Evolutionary conservation across 1,140 invertebrate genomes (phyloP).

Genomic region (Gyrodactylus bullatarudis): DNA sequence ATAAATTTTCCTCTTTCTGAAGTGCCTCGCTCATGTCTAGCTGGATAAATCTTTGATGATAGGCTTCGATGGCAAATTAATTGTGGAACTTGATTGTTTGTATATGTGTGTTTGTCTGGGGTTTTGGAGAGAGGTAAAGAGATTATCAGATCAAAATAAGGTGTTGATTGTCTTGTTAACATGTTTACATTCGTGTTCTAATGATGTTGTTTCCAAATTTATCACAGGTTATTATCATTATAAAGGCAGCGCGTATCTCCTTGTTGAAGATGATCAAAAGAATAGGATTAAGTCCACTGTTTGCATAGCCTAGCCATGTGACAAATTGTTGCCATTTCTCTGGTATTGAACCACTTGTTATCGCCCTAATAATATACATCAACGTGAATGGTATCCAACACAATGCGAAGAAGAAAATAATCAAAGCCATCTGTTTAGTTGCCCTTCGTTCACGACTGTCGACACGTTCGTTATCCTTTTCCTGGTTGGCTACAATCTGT

Average conservation of each 20-base stretch:
- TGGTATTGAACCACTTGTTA: neutral
- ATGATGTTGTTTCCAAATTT: neutral
- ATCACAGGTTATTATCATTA: neutral
- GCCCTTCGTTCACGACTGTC: slow-evolving; percentile 10
- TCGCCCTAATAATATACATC: slow-evolving; percentile 6
- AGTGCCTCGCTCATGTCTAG: too few species aligned
- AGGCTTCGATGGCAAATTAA: too few species aligned
- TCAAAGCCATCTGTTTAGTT: slow-evolving; percentile 10
- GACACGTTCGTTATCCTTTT: neutral
- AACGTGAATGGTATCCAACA: slow-evolving; percentile 8
- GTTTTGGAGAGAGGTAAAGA: too few species aligned
- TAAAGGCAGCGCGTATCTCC: neutral
- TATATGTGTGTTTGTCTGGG: too few species aligned
- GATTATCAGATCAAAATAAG: too few species aligned
- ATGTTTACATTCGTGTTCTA: too few species aligned
- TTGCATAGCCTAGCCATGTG: slow-evolving; percentile 6
- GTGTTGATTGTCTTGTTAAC: too few species aligned
- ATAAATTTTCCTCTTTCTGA: too few species aligned
- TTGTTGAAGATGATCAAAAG: slow-evolving; percentile 3
- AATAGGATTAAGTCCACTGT: slow-evolving; percentile 6
- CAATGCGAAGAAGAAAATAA: slow-evolving; percentile 9
- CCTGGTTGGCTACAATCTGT: neutral
- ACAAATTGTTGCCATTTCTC: neutral
- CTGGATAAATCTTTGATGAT: too few species aligned
- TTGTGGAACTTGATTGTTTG: too few species aligned